A percentile compares a stretch with the other conserved stretches of the same genome.
Evolutionary conservation across 1,140 invertebrate genomes (phyloP).

Genomic region (Eupristina koningsbergeri): DNA sequence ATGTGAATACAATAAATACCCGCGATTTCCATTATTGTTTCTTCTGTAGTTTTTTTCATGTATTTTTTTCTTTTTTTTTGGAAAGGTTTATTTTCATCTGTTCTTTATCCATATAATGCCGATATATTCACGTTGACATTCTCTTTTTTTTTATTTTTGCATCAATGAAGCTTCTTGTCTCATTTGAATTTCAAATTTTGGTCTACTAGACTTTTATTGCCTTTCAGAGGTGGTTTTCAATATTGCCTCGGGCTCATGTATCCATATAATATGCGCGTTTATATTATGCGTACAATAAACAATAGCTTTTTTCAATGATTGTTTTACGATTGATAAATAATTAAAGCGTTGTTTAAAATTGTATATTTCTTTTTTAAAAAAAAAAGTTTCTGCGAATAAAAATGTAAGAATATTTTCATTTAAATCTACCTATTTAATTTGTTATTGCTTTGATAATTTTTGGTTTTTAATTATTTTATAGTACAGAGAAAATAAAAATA

Average conservation of each 20-base stretch:
- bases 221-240: constrained; percentile 17
- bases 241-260: constrained; percentile 12
- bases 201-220: constrained; percentile 28
- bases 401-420: no score
- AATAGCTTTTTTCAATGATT: neutral
- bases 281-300: constrained; percentile 4
- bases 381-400: no score
- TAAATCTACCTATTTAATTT: no score
- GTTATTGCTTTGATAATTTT: no score
- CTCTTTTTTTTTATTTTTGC: constrained; percentile 25
- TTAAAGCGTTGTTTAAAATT: neutral
- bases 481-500: no score
- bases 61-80: neutral
- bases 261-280: neutral
- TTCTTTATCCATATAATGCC: neutral
- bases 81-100: neutral
- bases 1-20: neutral
- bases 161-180: constrained; percentile 31
- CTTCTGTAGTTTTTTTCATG: neutral
- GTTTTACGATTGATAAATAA: constrained; percentile 22
- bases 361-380: no score
- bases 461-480: no score
- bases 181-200: constrained; percentile 48
- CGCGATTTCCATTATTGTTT: constrained; percentile 34
- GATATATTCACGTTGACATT: neutral